Evolutionary conservation across 2,888 invertebrate genomes (phyloP), one percentile per base, ranked within the genome.

Genomic region (Pseudococcus longispinus): DNA sequence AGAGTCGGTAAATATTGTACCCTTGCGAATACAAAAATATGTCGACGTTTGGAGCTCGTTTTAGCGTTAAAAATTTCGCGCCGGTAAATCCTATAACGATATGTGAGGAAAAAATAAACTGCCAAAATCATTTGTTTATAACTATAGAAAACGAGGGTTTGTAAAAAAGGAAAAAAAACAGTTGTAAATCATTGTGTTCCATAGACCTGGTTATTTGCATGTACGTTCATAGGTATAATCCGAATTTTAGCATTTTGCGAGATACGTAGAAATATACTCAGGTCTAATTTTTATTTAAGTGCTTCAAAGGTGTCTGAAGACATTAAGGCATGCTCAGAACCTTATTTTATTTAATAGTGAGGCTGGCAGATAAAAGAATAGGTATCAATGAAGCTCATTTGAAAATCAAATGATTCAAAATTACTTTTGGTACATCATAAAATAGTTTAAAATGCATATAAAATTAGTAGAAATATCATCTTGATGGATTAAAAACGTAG

Each of bases 21-120:
- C 77, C 77, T 80, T 80, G 77, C 42, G 77, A 80, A 80, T 80
- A 29, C 37, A 80, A 80, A 80, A 80, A 80, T 80, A 80, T 80
- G 42, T 80, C 42, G 77, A 80, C 77, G 42, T 80, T 42, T 23
- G 60, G 77, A 80, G 77, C 77, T 80, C 77, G 37, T 42, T 80
- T 80, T 42, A 42, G 20, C 42, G 77, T 80, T 80, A 80, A 80
- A 80, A 80, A 80, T 80, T 80, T 80, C 77, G 37, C 42, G 18
- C 42, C 77, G 18, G 77, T 3, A 42, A 80, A 42, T 80, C 20
- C 77, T 37, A 29, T 29, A 26, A 42, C 77, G 77, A 42, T 80
- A 42, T 80, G 42, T 42, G 77, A 80, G 77, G 20, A 42, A 23
- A 80, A 80, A 70, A 70, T 70, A 29, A 80, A 80, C 77, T 80